A percentile compares a stretch with the other conserved stretches of the same genome.
Conservation (phyloP, 1,140 invertebrate genomes). For the Dinoponera quadriceps region DNA sequence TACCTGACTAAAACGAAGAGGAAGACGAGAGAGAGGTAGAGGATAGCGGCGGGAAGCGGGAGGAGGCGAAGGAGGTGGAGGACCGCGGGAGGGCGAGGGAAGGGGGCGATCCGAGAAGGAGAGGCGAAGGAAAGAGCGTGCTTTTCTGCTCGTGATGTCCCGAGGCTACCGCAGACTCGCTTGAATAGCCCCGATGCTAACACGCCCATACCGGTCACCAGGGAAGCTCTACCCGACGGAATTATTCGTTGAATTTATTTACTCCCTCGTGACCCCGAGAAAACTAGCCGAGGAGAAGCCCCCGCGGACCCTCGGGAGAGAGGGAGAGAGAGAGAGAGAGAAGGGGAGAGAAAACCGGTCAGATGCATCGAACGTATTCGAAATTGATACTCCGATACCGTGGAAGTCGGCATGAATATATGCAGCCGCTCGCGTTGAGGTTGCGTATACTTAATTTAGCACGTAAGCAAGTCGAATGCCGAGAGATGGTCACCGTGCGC, state of each 20-base stretch:
- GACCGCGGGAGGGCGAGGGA: slow-evolving; percentile 50
- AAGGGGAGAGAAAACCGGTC: slow-evolving; percentile 57
- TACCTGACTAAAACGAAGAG: slow-evolving; percentile 46
- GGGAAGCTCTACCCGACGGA: slow-evolving; percentile 61
- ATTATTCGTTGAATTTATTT: slow-evolving; percentile 81
- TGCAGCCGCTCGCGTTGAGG: slow-evolving; percentile 11
- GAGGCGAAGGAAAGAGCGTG: slow-evolving; percentile 64
- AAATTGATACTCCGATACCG: slow-evolving; percentile 71
- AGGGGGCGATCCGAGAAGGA: slow-evolving; percentile 13
- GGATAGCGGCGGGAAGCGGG: slow-evolving; percentile 11
- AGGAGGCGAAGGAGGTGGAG: neutral
- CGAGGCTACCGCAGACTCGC: slow-evolving; percentile 81
- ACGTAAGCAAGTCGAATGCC: neutral
- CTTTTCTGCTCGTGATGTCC: slow-evolving; percentile 82
- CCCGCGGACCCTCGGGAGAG: slow-evolving; percentile 36
- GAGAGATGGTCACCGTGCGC: neutral
- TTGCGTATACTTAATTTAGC: slow-evolving; percentile 52
- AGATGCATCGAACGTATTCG: slow-evolving; percentile 61
- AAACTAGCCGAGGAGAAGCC: slow-evolving; percentile 63
- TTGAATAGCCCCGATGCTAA: slow-evolving; percentile 75
- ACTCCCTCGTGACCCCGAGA: slow-evolving; percentile 74
- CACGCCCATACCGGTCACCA: slow-evolving; percentile 79
- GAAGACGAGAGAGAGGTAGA: slow-evolving; percentile 38
- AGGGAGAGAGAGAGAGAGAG: neutral
- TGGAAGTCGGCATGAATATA: slow-evolving; percentile 54